Evolutionary conservation across 2,797 vertebrate species (phyloP).

Genomic region (Pipistrellus kuhlii): DNA sequence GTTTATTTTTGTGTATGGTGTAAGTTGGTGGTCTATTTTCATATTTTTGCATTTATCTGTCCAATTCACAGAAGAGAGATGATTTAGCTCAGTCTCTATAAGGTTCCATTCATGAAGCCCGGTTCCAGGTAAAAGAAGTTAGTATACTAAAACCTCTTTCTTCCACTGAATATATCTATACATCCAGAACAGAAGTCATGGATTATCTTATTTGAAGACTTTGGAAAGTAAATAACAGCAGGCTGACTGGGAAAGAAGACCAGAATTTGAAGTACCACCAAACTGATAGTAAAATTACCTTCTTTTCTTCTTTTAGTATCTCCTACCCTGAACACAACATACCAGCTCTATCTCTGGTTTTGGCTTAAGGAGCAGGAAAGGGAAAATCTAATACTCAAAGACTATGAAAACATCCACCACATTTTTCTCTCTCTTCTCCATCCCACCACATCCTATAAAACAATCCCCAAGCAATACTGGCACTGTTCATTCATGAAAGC

Average conservation of each 20-base stretch:
- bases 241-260: not conserved
- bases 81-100: not conserved
- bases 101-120: constrained; percentile 27
- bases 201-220: not conserved
- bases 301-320: not conserved
- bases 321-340: not conserved
- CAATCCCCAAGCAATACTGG: constrained; percentile 1
- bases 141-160: constrained; percentile 19
- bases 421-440: not conserved
- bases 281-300: not conserved
- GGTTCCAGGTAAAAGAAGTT: constrained; percentile 19
- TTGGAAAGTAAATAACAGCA: constrained; percentile 23
- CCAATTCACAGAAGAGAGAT: not conserved
- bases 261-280: constrained; percentile 9
- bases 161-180: not conserved
- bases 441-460: not conserved
- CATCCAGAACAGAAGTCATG: constrained; percentile 18
- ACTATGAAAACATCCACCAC: not conserved
- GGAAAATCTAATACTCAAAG: not conserved
- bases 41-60: too few species aligned
- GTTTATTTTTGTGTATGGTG: too few species aligned
- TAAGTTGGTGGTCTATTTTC: too few species aligned
- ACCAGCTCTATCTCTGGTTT: not conserved
- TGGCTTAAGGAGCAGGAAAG: not conserved
- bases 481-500: not conserved